Evolutionary conservation across 1,140 invertebrate genomes (phyloP).

Genomic region (Drosophila nannoptera): DNA sequence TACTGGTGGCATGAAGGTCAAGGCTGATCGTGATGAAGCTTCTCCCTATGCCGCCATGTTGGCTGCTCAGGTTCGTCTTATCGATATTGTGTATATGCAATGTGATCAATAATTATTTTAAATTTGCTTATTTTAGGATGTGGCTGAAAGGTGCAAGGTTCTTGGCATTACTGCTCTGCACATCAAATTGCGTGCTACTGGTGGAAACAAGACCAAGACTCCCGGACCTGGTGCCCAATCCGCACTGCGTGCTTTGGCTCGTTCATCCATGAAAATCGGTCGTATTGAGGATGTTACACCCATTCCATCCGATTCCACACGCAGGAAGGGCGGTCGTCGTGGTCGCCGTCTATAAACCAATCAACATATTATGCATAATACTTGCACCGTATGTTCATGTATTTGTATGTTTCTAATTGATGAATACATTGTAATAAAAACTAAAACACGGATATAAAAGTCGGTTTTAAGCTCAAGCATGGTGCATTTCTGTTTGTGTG

Average conservation of each 20-base stretch:
- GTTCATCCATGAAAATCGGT: conserved; percentile 99
- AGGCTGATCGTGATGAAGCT: conserved; percentile 99
- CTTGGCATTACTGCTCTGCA: conserved; percentile 98
- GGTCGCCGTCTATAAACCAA: conserved; percentile 95
- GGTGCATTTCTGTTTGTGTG: not conserved
- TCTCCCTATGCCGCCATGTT: conserved; percentile 99
- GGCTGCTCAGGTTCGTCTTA: conserved; percentile 94
- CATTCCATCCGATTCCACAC: conserved; percentile 98
- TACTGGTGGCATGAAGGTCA: conserved; percentile 99
- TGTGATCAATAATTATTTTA: not conserved
- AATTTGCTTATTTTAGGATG: conserved; percentile 85
- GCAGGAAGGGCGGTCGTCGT: conserved; percentile 99
- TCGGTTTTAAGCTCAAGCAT: not conserved
- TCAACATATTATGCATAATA: not conserved
- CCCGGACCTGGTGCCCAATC: conserved; percentile 99
- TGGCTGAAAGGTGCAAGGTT: conserved; percentile 98
- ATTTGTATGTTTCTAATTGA: conserved; percentile 24
- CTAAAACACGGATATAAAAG: conserved; percentile 13
- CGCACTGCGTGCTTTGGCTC: conserved; percentile 96
- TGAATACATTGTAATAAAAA: conserved; percentile 32
- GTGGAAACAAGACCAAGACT: conserved; percentile 98
- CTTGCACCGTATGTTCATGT: conserved; percentile 27
- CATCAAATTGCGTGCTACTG: conserved; percentile 98
- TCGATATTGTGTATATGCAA: not conserved
- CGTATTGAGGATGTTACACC: conserved; percentile 99